Base-by-base conservation (phyloP, 2,888 invertebrate genomes). In the Flexamia atlantica region DNA sequence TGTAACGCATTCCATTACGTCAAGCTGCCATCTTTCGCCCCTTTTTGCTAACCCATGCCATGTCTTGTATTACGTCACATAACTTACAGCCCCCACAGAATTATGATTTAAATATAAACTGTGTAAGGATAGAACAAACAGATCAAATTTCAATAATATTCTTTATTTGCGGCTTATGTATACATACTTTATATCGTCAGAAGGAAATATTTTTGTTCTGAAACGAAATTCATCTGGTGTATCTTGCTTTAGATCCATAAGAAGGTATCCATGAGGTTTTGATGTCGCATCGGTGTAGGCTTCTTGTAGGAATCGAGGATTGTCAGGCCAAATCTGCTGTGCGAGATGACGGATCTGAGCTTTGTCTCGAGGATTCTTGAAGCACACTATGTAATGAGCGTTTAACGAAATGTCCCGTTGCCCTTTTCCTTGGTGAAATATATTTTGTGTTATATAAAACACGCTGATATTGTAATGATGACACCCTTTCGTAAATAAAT, bases 381-480 rank as follows among this genome's bases (percentile, higher is more conserved):
- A 87, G 28, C 82, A 87, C 17, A 87, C 81, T 10, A 87, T 86
- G 42, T 88, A 88, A 84, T 87, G 85, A 5, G 87, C 84, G 81
- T 87, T 87, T 30, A 87, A 80, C 9, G 86, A 87, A 23, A 86
- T 86, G 68, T 87, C 87, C 32, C 86, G 79, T 53, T 86, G 85
- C 3, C 87, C 86, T 82, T 83, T 87, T 10, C 86, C 87, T 72
- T 87, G 86, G 84, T 85, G 85, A 81, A 87, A 87, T 23, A 87
- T 46, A 82, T 87, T 87, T 84, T 87, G 87, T 1, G 87, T 86
- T 50, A 87, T 64, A 80, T 85, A 86, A 72, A 86, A 85, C 23
- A 85, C 60, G 50, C 60, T 81, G 28, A 60, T 40, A 30, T 81
- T 81, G 40, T 20, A 46, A 23, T 80, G 60, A 60, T 81, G 81